Percentiles rank a stretch among this genome's conserved stretches.
Conservation (phyloP, 2,113 vertebrate genomes). For the Daboia siamensis region DNA sequence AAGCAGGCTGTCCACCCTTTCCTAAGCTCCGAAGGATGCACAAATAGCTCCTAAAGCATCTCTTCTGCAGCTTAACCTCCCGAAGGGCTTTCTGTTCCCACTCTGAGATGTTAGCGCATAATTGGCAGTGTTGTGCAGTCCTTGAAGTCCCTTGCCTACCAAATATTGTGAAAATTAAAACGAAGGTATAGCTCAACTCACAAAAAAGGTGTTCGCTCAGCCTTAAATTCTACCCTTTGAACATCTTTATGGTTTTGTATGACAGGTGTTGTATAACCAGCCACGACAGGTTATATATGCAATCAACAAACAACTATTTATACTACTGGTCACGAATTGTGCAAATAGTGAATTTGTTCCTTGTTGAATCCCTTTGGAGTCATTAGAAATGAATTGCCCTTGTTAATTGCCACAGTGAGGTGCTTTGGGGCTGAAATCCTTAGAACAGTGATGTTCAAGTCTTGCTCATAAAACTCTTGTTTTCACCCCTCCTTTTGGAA, state of each 20-base stretch:
- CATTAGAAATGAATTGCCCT: slow-evolving; percentile 26
- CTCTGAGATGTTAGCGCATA: neutral
- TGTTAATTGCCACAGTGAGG: slow-evolving; percentile 48
- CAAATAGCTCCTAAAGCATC: neutral
- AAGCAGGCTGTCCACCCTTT: neutral
- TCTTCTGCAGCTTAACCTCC: neutral
- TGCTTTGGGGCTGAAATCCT: neutral
- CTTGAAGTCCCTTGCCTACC: neutral
- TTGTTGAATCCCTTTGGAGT: slow-evolving; percentile 10
- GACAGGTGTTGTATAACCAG: too few relatives aligned
- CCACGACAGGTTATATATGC: neutral
- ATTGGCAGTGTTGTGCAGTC: neutral
- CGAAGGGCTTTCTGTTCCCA: neutral
- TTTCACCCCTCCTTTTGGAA: neutral
- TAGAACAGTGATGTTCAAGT: slow-evolving; percentile 28
- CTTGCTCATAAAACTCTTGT: slow-evolving; percentile 40
- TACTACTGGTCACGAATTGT: slow-evolving; percentile 28
- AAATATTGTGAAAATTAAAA: neutral
- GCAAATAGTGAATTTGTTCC: slow-evolving; percentile 14
- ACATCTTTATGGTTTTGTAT: neutral
- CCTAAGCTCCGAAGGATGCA: neutral
- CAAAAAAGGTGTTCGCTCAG: neutral
- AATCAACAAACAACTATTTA: neutral
- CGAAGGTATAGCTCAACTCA: neutral
- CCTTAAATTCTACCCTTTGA: neutral